These are phyloP conservation scores for Atta colombica DNA, from an alignment of 1,140 invertebrate species.

Conservation along the genomic window DNA sequence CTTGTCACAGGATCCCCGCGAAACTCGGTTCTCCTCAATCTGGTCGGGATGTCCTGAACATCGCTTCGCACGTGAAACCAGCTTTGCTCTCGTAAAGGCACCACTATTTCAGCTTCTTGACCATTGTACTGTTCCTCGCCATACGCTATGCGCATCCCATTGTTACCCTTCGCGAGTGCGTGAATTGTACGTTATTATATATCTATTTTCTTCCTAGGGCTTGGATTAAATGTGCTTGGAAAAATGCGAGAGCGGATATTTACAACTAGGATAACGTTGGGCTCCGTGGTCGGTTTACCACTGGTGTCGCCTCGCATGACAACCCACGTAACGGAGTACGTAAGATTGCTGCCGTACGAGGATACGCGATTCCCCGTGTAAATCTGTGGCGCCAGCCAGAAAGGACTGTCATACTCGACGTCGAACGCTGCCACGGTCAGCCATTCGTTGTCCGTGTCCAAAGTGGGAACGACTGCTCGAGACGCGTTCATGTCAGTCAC, in stretches of 20 bases:
- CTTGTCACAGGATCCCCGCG: slow-evolving; percentile 90
- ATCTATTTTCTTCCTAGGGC: neutral
- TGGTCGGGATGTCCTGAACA: slow-evolving; percentile 88
- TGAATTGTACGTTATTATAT: slow-evolving; percentile 23
- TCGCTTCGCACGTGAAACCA: slow-evolving; percentile 92
- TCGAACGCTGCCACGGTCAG: slow-evolving; percentile 90
- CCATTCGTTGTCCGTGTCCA: slow-evolving; percentile 87
- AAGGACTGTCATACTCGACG: slow-evolving; percentile 92
- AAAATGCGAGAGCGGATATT: slow-evolving; percentile 74
- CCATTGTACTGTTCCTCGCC: slow-evolving; percentile 89
- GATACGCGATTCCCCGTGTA: slow-evolving; percentile 92
- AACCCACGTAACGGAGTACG: slow-evolving; percentile 93
- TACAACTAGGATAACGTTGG: slow-evolving; percentile 95
- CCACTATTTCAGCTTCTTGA: slow-evolving; percentile 88
- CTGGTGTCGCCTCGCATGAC: slow-evolving; percentile 95
- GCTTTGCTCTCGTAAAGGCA: slow-evolving; percentile 89
- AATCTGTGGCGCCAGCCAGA: slow-evolving; percentile 94
- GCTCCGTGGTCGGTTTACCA: slow-evolving; percentile 93
- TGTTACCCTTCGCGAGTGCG: slow-evolving; percentile 86
- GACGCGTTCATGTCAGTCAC: slow-evolving; percentile 88
- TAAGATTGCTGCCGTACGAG: slow-evolving; percentile 94
- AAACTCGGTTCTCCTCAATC: slow-evolving; percentile 88
- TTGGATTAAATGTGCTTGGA: neutral
- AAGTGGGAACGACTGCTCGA: slow-evolving; percentile 85
- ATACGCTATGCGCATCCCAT: slow-evolving; percentile 91